Conservation (phyloP, 2,888 invertebrate genomes). For the Cryptocephalus moraei region DNA sequence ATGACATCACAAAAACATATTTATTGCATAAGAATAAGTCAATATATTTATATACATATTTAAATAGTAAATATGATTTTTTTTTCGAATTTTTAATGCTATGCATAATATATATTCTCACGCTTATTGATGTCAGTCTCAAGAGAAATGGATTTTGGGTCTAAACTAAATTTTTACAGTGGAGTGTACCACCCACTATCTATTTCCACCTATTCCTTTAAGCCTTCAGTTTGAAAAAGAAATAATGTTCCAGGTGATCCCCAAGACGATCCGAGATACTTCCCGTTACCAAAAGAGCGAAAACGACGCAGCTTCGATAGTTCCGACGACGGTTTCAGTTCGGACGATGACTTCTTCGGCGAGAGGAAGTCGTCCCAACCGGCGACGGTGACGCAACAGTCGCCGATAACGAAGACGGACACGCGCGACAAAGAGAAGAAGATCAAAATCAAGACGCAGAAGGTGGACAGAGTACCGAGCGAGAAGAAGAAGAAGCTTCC, state of each 20-base stretch:
- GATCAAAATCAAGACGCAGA: constrained; percentile 13
- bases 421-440: constrained; percentile 11
- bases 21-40: too few relatives aligned
- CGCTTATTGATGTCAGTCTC: too few relatives aligned
- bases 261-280: constrained; percentile 58
- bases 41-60: too few relatives aligned
- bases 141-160: too few relatives aligned
- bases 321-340: constrained; percentile 55
- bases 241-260: constrained; percentile 33
- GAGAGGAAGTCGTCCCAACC: constrained; percentile 29
- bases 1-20: too few relatives aligned
- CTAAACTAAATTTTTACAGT: too few relatives aligned
- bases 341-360: constrained; percentile 44
- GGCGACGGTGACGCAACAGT: constrained; percentile 29
- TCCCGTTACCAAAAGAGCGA: constrained; percentile 60
- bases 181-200: too few relatives aligned
- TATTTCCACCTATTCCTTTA: too few relatives aligned
- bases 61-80: too few relatives aligned
- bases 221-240: too few relatives aligned
- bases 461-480: constrained; percentile 4
- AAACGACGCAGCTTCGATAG: constrained; percentile 57
- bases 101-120: too few relatives aligned
- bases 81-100: too few relatives aligned
- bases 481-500: constrained; percentile 11
- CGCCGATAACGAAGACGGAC: constrained; percentile 16